These are phyloP conservation scores for Petrolisthes cinctipes DNA, from an alignment of 2,888 invertebrate species.

Conservation along the genomic window DNA sequence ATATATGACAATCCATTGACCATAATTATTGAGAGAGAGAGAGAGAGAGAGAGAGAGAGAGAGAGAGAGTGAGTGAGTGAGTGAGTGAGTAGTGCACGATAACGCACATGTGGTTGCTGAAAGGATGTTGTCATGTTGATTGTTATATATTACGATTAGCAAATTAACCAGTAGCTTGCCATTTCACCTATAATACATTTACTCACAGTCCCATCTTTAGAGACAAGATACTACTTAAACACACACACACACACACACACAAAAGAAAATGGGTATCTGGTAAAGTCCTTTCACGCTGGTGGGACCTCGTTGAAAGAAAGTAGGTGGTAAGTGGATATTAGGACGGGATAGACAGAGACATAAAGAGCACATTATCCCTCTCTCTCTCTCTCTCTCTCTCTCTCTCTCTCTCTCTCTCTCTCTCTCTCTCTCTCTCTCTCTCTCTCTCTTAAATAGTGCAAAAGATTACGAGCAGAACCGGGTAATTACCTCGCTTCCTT, in stretches of 20 bases:
- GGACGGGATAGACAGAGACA: background rate
- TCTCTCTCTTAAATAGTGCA: no score
- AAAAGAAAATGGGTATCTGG: no score
- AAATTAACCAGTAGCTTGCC: no score
- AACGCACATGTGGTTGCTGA: background rate
- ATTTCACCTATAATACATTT: no score
- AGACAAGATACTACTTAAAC: no score
- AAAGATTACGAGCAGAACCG: no score
- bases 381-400: background rate
- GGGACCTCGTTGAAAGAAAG: no score
- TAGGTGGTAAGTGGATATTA: background rate
- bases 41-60: background rate
- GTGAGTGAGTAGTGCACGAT: background rate
- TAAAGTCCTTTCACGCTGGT: no score
- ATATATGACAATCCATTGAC: background rate
- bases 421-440: constrained; percentile 7
- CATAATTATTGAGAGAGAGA: background rate
- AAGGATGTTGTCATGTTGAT: background rate
- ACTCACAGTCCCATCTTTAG: no score
- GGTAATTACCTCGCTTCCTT: no score
- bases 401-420: background rate
- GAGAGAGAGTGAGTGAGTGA: background rate
- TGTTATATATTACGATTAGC: no score
- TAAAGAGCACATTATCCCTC: background rate
- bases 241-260: no score